Evolutionary conservation across 2,888 invertebrate species (phyloP), one percentile per base, ranked within the genome.

Genomic region (Synergus gifuensis): DNA sequence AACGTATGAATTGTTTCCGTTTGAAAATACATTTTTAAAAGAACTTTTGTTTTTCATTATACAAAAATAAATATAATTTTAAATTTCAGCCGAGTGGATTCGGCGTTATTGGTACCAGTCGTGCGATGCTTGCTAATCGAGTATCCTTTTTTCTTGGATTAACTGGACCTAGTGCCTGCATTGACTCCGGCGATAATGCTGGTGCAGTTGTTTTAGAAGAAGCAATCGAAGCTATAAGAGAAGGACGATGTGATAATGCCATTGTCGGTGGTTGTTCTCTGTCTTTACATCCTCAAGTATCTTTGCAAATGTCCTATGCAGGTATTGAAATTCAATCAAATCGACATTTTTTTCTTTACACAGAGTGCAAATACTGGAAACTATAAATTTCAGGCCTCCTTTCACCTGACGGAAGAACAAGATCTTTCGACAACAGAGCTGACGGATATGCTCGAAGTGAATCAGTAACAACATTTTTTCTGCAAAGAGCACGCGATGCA

Each of bases 321-420:
- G 58, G 58, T 58, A 9, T 12, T 46, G 4, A 7, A 46, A 12
- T 46, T 46, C 14, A 46, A 46, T 46, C 46, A 46, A 12, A 46
- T 46, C 14, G 3, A 46, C 18, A 18, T 18, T 7, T 8, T 58
- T 8, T 58, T 3, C n/a, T 58, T 58, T 9, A 18, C 3, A 18
- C 3, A 18, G n/a, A 18, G 58, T 9, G 18, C 9, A 11, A 22
- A 58, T 58, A 22, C 86, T 90, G 94, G 94, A 18, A 11, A 58
- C 36, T 58, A 22, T 18, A 46, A 44, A 77, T 63, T 63, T 58
- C 60, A 82, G 83, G 82, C 4, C 14, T 83, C 9, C 44, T 86
- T 40, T 82, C 85, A 4, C 18, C 78, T 11, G 85, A 85, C 63
- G 86, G 86, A 14, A 16, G 8, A 2, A 82, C 78, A 4, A 85